phyloP scores from a whole-genome alignment of 2,797 vertebrate species.

The Pseudomugil gertrudae region DNA sequence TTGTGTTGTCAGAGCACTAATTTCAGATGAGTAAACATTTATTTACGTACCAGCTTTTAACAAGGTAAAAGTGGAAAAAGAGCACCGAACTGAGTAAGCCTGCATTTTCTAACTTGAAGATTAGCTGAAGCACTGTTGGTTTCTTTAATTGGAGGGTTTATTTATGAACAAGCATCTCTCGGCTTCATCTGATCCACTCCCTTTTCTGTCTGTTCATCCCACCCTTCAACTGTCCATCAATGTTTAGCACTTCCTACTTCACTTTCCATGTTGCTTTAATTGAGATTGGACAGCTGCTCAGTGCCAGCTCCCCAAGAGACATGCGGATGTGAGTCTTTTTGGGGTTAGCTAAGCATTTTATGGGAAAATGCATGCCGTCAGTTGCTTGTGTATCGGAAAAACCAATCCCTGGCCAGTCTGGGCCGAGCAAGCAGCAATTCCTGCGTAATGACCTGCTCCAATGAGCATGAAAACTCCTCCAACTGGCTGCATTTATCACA shows the following conservation, averaged over 20 bases:
- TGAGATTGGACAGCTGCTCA: conserved; percentile 64
- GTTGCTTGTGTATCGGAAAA: conserved; percentile 53
- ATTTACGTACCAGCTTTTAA: not conserved
- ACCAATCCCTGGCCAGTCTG: conserved; percentile 54
- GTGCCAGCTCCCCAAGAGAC: conserved; percentile 56
- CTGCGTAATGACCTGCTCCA: conserved; percentile 81
- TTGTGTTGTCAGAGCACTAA: conserved; percentile 35
- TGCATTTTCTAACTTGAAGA: conserved; percentile 51
- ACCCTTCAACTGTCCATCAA: conserved; percentile 6
- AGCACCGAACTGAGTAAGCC: not conserved
- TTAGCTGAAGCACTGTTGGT: conserved; percentile 14
- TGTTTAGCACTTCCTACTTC: conserved; percentile 10
- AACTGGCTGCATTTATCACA: conserved; percentile 77
- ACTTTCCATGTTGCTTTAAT: conserved; percentile 25
- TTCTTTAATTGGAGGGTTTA: conserved; percentile 69
- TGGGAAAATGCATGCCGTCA: conserved; percentile 33
- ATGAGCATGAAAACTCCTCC: conserved; percentile 79
- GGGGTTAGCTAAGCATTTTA: conserved; percentile 46
- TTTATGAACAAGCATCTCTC: conserved; percentile 42
- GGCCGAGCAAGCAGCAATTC: conserved; percentile 63
- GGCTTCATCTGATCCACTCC: conserved; percentile 22
- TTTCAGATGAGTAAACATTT: conserved; percentile 1
- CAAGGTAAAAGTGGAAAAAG: not conserved
- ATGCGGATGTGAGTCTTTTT: conserved; percentile 21
- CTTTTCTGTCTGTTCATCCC: conserved; percentile 3